Percentiles rank a stretch among this genome's conserved stretches.
phyloP scores from a whole-genome alignment of 2,113 vertebrate species.

The Synchiropus splendidus region DNA sequence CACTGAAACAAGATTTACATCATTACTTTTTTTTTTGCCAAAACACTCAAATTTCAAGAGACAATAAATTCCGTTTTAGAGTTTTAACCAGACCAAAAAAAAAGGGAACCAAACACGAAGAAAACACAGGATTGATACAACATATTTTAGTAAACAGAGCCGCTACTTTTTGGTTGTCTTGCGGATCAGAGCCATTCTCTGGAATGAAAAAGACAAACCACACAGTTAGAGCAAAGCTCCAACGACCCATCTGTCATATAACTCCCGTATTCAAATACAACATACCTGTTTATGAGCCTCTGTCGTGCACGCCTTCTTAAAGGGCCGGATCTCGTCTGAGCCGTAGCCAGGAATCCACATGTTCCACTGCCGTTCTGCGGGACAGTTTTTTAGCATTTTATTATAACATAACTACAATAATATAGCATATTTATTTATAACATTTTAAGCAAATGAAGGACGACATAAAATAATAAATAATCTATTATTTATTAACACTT shows the following conservation, averaged over 20 bases:
- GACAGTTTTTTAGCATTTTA: not conserved
- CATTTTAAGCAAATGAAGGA: too few species aligned
- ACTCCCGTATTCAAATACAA: not conserved
- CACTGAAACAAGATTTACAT: slow-evolving; percentile 23
- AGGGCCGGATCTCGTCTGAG: slow-evolving; percentile 95
- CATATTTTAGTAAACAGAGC: slow-evolving; percentile 6
- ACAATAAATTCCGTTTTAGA: slow-evolving; percentile 7
- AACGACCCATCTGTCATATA: too few species aligned
- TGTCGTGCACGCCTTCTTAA: slow-evolving; percentile 98
- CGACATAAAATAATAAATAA: too few species aligned
- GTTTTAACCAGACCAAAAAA: slow-evolving; percentile 3
- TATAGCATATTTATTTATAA: not conserved
- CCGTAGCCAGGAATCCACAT: slow-evolving; percentile 99
- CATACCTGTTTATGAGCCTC: slow-evolving; percentile 96
- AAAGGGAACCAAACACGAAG: slow-evolving; percentile 6
- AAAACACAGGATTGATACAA: slow-evolving; percentile 19
- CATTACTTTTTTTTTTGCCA: slow-evolving; percentile 22
- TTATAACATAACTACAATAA: not conserved
- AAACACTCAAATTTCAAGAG: slow-evolving; percentile 30
- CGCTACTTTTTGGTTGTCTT: slow-evolving; percentile 97
- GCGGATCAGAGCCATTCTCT: slow-evolving; percentile 98
- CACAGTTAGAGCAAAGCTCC: too few species aligned
- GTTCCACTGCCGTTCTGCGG: slow-evolving; percentile 95
- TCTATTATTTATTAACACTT: not conserved
- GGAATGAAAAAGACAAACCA: slow-evolving; percentile 43